These are phyloP conservation scores for Agapetus fuscipes DNA, from an alignment of 2,888 invertebrate species.

Conservation along the genomic window DNA sequence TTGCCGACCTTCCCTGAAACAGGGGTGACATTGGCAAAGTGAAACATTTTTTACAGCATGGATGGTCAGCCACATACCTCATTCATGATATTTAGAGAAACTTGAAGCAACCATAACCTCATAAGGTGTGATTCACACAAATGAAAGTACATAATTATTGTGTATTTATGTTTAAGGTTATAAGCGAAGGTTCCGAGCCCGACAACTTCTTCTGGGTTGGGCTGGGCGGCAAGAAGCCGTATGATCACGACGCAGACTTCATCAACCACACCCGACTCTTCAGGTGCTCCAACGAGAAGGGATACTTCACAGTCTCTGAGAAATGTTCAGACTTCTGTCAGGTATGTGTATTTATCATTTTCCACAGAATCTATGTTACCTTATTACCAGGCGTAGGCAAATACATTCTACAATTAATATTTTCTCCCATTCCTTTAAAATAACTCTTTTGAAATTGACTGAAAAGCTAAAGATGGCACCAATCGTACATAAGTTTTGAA, in stretches of 20 bases:
- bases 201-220: slow-evolving; percentile 98
- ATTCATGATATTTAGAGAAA: slow-evolving; percentile 3
- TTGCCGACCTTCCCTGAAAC: no score
- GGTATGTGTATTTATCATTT: slow-evolving; percentile 38
- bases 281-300: slow-evolving; percentile 98
- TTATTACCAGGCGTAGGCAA: not conserved
- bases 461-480: no score
- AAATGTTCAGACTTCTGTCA: slow-evolving; percentile 98
- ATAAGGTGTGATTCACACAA: not conserved
- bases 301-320: slow-evolving; percentile 97
- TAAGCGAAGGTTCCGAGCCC: slow-evolving; percentile 92
- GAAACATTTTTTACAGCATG: no score
- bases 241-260: slow-evolving; percentile 81
- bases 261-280: slow-evolving; percentile 91
- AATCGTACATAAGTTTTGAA: no score
- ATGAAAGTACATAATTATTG: not conserved
- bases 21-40: no score
- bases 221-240: slow-evolving; percentile 82
- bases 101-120: no score
- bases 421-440: no score
- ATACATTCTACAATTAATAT: no score
- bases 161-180: no score
- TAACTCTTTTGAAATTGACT: no score
- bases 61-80: no score
- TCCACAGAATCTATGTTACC: no score